A percentile compares a stretch with the other conserved stretches of the same genome.
phyloP scores from a whole-genome alignment of 2,797 vertebrate genomes.

The Chrysolophus pictus region DNA sequence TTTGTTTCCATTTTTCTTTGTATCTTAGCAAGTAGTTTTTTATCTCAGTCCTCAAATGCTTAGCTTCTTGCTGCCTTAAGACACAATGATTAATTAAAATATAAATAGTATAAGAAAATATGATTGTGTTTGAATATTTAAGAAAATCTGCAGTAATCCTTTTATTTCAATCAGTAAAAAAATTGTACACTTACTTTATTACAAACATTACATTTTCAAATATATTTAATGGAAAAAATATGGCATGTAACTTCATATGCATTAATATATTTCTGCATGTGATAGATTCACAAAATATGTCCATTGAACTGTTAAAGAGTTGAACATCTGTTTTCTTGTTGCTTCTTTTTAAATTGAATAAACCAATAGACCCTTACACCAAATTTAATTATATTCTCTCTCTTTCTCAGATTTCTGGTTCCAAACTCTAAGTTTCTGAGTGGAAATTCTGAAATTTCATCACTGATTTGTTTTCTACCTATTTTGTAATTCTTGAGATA shows the following conservation, averaged over 20 bases:
- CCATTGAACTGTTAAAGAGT: not conserved
- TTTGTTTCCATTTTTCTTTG: too few species aligned
- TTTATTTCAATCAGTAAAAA: not conserved
- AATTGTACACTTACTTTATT: not conserved
- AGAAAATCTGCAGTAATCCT: not conserved
- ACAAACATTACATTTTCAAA: not conserved
- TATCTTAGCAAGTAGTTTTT: too few species aligned
- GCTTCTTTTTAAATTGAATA: not conserved
- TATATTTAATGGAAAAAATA: too few species aligned
- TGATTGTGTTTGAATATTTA: not conserved
- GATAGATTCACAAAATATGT: not conserved
- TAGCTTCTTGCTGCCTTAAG: too few species aligned
- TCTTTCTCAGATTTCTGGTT: not conserved
- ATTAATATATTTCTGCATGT: not conserved
- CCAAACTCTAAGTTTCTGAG: not conserved
- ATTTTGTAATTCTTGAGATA: not conserved
- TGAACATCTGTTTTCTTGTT: not conserved
- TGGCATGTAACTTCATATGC: too few species aligned
- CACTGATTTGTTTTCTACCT: not conserved
- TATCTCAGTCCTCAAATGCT: too few species aligned
- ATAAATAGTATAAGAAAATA: not conserved
- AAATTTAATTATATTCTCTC: not conserved
- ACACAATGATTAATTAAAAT: not conserved
- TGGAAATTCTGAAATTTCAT: not conserved
- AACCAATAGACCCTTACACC: not conserved